Evolutionary conservation across 1,140 invertebrate species (phyloP).

Genomic region (Papilio glaucus): DNA sequence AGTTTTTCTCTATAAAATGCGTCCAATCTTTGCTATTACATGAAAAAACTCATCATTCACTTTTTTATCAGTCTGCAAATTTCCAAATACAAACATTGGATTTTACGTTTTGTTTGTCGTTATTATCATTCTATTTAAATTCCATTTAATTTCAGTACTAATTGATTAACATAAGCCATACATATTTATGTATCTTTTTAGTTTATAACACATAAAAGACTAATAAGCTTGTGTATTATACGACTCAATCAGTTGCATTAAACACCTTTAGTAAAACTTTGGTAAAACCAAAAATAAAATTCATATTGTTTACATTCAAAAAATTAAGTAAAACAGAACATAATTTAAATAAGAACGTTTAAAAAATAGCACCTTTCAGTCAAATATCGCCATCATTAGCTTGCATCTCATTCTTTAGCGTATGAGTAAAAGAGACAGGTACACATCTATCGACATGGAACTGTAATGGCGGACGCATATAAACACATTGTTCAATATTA

Average conservation of each 20-base stretch:
- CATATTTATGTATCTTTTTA: too few relatives aligned
- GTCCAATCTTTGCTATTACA: too few relatives aligned
- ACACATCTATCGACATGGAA: constrained; percentile 57
- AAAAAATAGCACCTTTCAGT: constrained; percentile 43
- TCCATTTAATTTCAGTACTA: too few relatives aligned
- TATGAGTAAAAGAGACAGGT: constrained; percentile 61
- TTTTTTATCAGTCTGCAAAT: too few relatives aligned
- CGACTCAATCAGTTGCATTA: background rate
- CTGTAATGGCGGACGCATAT: constrained; percentile 69
- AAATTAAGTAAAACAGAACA: constrained; percentile 4
- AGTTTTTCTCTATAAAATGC: too few relatives aligned
- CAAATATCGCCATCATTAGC: constrained; percentile 41
- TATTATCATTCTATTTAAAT: too few relatives aligned
- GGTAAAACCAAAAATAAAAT: background rate
- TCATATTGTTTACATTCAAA: background rate
- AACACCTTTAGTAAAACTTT: background rate
- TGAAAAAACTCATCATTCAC: too few relatives aligned
- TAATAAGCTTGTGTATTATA: background rate
- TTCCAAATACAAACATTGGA: too few relatives aligned
- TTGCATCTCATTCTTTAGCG: constrained; percentile 49
- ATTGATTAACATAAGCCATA: too few relatives aligned
- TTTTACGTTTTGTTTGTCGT: too few relatives aligned
- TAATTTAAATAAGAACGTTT: constrained; percentile 44
- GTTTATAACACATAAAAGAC: too few relatives aligned
- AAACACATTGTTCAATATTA: constrained; percentile 46